Base-by-base conservation (phyloP, 2,797 vertebrate species). In the Periparus ater region DNA sequence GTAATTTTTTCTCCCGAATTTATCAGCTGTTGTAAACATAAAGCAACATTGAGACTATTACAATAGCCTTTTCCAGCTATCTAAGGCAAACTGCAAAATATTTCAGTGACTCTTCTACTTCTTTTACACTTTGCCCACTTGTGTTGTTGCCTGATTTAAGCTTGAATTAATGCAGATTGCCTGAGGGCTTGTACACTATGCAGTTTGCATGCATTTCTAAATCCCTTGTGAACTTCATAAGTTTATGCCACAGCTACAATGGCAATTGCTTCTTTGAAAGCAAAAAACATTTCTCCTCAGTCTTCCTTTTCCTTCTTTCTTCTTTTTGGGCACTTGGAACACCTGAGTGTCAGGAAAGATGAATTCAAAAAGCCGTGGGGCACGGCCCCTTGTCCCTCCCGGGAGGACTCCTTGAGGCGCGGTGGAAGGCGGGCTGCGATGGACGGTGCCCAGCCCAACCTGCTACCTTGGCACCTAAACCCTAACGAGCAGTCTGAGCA, bases 131-230 rank as follows among this genome's bases (percentile, higher is more conserved):
- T 93, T 93, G 63, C 73, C 91, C 63, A 93, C 77, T 96, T 95
- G 83, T 91, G 70, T 5, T 91, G 72, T 38, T 58, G 19, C 76
- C 60, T 93, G 76, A 95, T 95, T 91, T 90, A 91, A 95, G 70
- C 45, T 86, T 76, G 77, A 91, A 96, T 94, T 96, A 96, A 92
- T 88, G 71, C 3, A 0, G 55, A 95, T 77, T 95, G 96, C 94
- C 91, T 91, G 77, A 96, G 93, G 96, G 89, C 63, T 85, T 77
- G 55, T 94, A 86, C 80, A 85, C 66, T 79, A 76, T 82, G 90
- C 66, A 82, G 94, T 94, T 81, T 92, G 88, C 67, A 88, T 94
- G 68, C 82, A 86, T 95, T 94, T 94, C 90, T 79, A 93, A 96
- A 91, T 91, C 85, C 66, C 85, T 38, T 47, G 53, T 85, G 83